Base-by-base conservation (phyloP, 1,140 invertebrate species). In the Heliconius nattereri region DNA sequence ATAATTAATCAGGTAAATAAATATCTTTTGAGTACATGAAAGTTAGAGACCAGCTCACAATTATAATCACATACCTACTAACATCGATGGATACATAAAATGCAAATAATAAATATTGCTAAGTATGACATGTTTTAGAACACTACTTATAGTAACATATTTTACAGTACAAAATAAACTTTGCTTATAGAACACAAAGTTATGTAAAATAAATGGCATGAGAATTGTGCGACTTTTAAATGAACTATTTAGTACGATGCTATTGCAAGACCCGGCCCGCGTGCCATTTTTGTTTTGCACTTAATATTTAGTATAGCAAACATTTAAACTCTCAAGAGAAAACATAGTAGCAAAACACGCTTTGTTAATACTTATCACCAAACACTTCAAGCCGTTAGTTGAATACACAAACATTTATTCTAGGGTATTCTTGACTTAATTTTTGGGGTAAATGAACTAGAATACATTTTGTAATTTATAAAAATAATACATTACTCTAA, bases 31-130 rank as follows among this genome's bases (percentile, higher is more conserved):
- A 92, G 92, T 92, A 94, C 90, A 90, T 87, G 85, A 90, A 88
- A 90, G 81, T 87, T 85, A 90, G 92, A 94, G 92, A 94, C 92
- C 92, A 94, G 92, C 92, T 94, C 92, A 82, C 87, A 87, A 89
- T 84, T 78, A 88, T 81, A 88, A 89, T 88, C 84, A 79, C 73
- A 82, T 81, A 57, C n/a, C 54, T 57, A 89, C 86, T 90, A 91
- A 89, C 79, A 86, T 86, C 85, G 83, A 90, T 85, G 85, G 82
- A 84, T 86, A 86, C 81, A 89, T 89, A 86, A 91, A 91, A 91
- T 93, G 88, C 91, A 91, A 85, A 72, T 37, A 72, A 72, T 40
- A 72, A 72, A 72, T 72, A 40, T 40, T 72, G 40, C 35, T 40
- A 37, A 37, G 7, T 37, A 23, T 72, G 60, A 66, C 23, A 66